Percentiles rank a stretch among this genome's conserved stretches.
These are phyloP conservation scores for Typhlomys cinereus DNA, from an alignment of 2,113 vertebrate species.

Conservation along the genomic window DNA sequence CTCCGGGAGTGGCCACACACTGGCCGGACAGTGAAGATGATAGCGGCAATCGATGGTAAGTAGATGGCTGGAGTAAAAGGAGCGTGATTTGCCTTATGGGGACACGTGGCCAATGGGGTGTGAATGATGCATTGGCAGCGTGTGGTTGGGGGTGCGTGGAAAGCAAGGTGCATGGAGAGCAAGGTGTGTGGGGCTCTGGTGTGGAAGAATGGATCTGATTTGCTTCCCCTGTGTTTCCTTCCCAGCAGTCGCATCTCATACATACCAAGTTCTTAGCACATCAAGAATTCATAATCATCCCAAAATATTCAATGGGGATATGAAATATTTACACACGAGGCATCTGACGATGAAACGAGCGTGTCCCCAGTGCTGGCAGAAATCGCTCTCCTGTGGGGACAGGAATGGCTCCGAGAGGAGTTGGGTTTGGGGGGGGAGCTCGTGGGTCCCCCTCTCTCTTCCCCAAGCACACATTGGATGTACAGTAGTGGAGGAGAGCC, in stretches of 20 bases:
- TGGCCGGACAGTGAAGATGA: too few species aligned
- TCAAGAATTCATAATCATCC: constrained; percentile 89
- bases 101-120: not conserved
- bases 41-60: not conserved
- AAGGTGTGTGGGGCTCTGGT: not conserved
- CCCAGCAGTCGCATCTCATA: constrained; percentile 82
- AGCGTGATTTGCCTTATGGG: too few species aligned
- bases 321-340: constrained; percentile 89
- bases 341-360: constrained; percentile 73
- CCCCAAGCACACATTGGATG: not conserved
- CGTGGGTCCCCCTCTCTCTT: not conserved
- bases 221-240: constrained; percentile 76
- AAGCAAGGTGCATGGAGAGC: rapidly evolving
- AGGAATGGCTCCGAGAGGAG: not conserved
- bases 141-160: not conserved
- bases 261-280: constrained; percentile 86
- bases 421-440: not conserved
- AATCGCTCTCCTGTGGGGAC: constrained; percentile 17
- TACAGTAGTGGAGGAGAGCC: not conserved
- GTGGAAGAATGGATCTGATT: constrained; percentile 65
- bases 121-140: too few species aligned
- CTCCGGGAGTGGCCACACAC: not conserved
- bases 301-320: constrained; percentile 88
- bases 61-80: rapidly evolving
- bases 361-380: constrained; percentile 50